phyloP scores from a whole-genome alignment of 1,140 invertebrate genomes.

The Bathynomus jamesi region DNA sequence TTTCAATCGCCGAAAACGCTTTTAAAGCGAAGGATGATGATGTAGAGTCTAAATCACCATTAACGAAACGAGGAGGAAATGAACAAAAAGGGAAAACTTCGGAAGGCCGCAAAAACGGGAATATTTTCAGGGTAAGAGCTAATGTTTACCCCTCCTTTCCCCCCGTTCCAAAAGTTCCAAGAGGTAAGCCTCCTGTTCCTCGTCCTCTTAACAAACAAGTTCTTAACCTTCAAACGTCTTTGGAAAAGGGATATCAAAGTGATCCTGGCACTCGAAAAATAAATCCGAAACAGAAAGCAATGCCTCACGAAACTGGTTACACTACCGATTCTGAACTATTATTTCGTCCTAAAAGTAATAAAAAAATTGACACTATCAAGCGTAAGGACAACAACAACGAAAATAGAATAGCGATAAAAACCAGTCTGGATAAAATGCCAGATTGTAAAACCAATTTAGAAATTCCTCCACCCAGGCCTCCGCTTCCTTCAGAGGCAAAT shows the following conservation, averaged over 20 bases:
- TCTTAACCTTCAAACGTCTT: background rate
- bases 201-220: conserved; percentile 4
- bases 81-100: too few species aligned
- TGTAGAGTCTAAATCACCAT: too few species aligned
- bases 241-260: conserved; percentile 31
- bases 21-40: too few species aligned
- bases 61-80: too few species aligned
- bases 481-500: too few species aligned
- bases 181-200: conserved; percentile 34
- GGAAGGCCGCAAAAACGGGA: too few species aligned
- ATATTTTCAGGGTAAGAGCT: conserved; percentile 20
- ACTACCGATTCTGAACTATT: conserved; percentile 15
- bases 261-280: conserved; percentile 19
- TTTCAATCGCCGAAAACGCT: too few species aligned
- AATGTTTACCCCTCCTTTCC: conserved; percentile 26
- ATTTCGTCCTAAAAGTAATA: conserved; percentile 3
- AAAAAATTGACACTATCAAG: background rate
- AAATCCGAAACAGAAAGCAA: background rate
- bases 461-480: too few species aligned
- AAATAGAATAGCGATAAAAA: too few species aligned
- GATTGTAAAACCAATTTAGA: too few species aligned
- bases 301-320: conserved; percentile 18
- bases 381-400: too few species aligned
- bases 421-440: too few species aligned
- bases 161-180: conserved; percentile 16